phyloP scores from a whole-genome alignment of 2,113 vertebrate species.

The Dasyornis broadbenti region DNA sequence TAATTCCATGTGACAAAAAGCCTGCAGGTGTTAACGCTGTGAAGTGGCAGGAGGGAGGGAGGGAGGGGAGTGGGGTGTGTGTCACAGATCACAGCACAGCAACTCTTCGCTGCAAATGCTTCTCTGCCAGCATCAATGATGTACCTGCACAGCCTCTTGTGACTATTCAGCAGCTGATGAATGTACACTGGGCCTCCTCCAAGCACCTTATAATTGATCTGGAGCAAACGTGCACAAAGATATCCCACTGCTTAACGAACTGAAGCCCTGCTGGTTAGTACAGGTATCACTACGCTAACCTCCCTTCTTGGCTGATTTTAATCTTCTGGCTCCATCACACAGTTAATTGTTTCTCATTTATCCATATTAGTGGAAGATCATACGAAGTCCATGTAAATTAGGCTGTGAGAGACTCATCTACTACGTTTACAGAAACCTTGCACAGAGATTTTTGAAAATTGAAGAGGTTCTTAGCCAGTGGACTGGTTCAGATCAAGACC shows the following conservation, averaged over 20 bases:
- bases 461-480: not conserved
- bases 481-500: not conserved
- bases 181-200: not conserved
- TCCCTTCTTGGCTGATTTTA: not conserved
- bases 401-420: not conserved
- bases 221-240: not conserved
- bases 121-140: not conserved
- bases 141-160: not conserved
- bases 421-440: not conserved
- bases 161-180: not conserved
- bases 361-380: not conserved
- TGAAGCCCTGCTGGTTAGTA: not conserved
- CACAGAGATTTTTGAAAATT: not conserved
- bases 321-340: not conserved
- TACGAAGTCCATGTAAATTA: not conserved
- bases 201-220: not conserved
- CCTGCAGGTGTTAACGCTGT: fast-evolving
- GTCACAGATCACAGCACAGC: not conserved
- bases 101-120: not conserved
- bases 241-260: not conserved
- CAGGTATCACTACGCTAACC: not conserved
- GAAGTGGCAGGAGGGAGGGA: fast-evolving
- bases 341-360: constrained; percentile 20
- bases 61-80: too few species aligned
- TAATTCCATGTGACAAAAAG: not conserved